Evolutionary conservation across 2,888 invertebrate genomes (phyloP).

Genomic region (Quadriops clusia): DNA sequence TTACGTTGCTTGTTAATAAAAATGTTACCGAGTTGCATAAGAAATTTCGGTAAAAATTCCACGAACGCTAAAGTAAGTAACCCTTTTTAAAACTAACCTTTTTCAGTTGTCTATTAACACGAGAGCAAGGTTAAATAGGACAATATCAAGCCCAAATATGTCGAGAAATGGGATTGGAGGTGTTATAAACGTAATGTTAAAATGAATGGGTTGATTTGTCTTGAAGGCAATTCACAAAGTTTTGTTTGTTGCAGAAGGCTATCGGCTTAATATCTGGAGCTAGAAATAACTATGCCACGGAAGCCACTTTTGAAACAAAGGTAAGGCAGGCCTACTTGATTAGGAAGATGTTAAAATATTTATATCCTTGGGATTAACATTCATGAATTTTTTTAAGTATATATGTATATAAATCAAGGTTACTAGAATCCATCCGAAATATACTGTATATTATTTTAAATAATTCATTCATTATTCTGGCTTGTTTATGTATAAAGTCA

Average conservation of each 20-base stretch:
- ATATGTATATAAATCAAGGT: too few relatives aligned
- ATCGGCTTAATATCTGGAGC: background rate
- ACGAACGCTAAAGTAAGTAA: conserved; percentile 39
- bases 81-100: conserved; percentile 6
- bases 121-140: conserved; percentile 25
- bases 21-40: conserved; percentile 38
- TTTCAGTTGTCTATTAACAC: conserved; percentile 6
- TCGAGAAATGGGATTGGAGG: conserved; percentile 9
- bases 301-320: conserved; percentile 27
- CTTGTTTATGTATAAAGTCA: too few relatives aligned
- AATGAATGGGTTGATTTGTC: conserved; percentile 7
- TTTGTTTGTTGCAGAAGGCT: conserved; percentile 1
- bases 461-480: too few relatives aligned
- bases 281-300: conserved; percentile 43
- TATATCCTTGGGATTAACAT: conserved; percentile 1
- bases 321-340: conserved; percentile 10
- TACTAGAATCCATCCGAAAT: too few relatives aligned
- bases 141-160: too few relatives aligned
- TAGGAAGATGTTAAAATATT: background rate
- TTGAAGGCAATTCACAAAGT: background rate
- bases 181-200: conserved; percentile 9
- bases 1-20: too few relatives aligned
- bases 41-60: conserved; percentile 32
- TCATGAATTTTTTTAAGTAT: conserved; percentile 17
- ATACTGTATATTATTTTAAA: too few relatives aligned